phyloP scores from a whole-genome alignment of 2,113 vertebrate genomes.

The Porphyrio hochstetteri region DNA sequence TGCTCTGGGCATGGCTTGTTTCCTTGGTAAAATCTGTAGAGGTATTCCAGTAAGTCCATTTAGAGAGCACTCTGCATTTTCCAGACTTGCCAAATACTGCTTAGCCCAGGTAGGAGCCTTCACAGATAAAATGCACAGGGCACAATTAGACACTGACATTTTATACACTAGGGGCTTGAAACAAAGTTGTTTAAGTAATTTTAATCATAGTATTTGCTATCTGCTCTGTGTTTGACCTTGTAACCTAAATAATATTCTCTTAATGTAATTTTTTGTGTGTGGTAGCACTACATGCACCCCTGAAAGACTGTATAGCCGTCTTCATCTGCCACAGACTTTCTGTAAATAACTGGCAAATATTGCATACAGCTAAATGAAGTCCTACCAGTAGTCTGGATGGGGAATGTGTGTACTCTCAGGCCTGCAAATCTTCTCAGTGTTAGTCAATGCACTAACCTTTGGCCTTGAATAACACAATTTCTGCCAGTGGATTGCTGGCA shows the following conservation, averaged over 20 bases:
- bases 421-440: background rate
- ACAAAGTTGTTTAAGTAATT: background rate
- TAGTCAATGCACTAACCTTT: background rate
- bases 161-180: background rate
- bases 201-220: background rate
- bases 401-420: background rate
- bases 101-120: background rate
- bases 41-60: background rate
- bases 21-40: background rate
- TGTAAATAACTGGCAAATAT: background rate
- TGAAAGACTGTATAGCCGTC: background rate
- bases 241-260: background rate
- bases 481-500: background rate
- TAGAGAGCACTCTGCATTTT: background rate
- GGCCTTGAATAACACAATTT: background rate
- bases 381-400: background rate
- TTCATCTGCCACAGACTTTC: background rate
- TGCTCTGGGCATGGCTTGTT: background rate
- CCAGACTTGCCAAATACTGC: background rate
- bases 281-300: background rate
- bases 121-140: background rate
- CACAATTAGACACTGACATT: background rate
- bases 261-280: background rate
- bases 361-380: background rate
- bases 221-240: background rate